Percentiles rank a stretch among this genome's conserved stretches.
These are phyloP conservation scores for Zoanthus gigantus DNA, from an alignment of 92 coral and sea anemone genomes.

Conservation along the genomic window DNA sequence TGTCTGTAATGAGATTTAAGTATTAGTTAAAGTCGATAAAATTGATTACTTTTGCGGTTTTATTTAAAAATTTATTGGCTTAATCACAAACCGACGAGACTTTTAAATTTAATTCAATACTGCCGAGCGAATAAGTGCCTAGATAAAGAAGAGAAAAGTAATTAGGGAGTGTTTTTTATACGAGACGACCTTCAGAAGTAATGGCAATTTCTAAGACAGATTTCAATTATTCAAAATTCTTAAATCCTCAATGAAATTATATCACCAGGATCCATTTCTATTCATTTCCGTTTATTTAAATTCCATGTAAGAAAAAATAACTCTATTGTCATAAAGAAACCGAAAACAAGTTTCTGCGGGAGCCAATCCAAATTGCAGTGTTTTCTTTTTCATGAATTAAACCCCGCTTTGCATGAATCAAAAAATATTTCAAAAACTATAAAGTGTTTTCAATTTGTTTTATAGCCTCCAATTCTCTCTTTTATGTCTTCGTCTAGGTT, in stretches of 20 bases:
- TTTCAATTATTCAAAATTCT: neutral
- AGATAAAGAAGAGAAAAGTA: neutral
- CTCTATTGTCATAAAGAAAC: too few species aligned
- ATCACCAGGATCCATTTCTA: neutral
- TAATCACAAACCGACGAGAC: neutral
- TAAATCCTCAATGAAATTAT: too few species aligned
- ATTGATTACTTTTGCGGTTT: neutral
- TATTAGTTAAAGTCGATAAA: neutral
- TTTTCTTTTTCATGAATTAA: neutral
- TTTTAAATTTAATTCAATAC: neutral
- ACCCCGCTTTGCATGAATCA: neutral
- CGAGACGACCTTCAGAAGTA: neutral
- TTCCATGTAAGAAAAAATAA: too few species aligned
- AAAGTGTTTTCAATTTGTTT: neutral
- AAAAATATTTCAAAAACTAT: neutral
- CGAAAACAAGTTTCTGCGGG: neutral
- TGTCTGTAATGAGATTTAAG: neutral
- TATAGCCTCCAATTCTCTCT: neutral
- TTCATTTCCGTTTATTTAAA: neutral
- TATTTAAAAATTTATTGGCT: neutral
- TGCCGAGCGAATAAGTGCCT: neutral
- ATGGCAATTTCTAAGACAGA: neutral
- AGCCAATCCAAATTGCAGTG: neutral
- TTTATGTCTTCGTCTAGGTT: too few species aligned
- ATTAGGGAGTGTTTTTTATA: neutral